Conservation (phyloP, 2,113 vertebrate species). For the Hiodon alosoides region DNA sequence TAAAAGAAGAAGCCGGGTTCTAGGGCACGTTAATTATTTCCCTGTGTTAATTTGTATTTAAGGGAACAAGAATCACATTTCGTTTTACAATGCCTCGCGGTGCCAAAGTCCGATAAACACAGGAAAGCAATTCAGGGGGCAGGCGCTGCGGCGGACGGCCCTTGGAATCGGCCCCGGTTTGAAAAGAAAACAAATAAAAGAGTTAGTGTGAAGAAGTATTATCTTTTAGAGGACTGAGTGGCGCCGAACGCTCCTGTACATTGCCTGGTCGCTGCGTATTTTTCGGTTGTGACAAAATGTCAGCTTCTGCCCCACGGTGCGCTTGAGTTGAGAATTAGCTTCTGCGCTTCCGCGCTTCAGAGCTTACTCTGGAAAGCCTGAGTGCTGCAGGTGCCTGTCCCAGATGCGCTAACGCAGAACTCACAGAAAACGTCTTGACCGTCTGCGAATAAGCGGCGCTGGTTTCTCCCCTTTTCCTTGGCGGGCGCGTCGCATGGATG, state of each 20-base stretch:
- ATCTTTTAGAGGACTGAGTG: conserved; percentile 37
- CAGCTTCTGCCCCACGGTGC: not conserved
- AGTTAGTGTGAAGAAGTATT: conserved; percentile 34
- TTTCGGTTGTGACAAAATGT: not conserved
- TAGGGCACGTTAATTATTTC: conserved; percentile 54
- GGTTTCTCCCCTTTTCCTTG: too few species aligned
- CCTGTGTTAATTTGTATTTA: conserved; percentile 34
- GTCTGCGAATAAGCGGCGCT: too few species aligned
- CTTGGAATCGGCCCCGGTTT: not conserved
- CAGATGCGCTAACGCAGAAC: too few species aligned
- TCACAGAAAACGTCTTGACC: too few species aligned
- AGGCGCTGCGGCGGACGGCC: too few species aligned
- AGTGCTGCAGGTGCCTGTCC: too few species aligned
- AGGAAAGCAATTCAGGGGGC: not conserved
- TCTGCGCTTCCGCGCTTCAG: too few species aligned
- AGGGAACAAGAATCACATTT: conserved; percentile 37
- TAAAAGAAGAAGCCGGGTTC: conserved; percentile 41
- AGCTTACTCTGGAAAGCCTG: too few species aligned
- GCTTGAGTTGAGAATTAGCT: too few species aligned
- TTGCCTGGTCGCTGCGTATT: not conserved
- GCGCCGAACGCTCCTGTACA: conserved; percentile 10
- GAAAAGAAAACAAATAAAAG: conserved; percentile 5
- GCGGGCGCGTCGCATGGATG: too few species aligned
- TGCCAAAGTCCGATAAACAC: conserved; percentile 27
- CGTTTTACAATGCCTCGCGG: conserved; percentile 33